Evolutionary conservation across 1,140 invertebrate species (phyloP), one percentile per base, ranked within the genome.

Genomic region (Oncopeltus fasciatus): DNA sequence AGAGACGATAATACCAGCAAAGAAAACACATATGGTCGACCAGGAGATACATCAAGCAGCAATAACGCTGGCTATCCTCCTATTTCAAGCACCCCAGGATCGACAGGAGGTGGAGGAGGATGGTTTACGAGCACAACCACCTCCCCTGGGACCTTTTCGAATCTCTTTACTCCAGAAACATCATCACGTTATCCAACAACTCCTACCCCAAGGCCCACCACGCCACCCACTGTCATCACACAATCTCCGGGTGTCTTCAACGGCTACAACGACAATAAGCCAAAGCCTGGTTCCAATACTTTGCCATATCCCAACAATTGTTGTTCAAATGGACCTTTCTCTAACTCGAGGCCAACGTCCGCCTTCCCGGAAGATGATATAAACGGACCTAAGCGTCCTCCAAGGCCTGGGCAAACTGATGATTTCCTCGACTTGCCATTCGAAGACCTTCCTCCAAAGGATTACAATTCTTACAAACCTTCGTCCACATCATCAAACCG

Each of bases 371-470:
- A 63, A 51, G 62, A 64, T 33, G 59, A 64, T 27, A 58, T 49
- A 1, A 44, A 56, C 31, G 27, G 44, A 31, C 62, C 62, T 11
- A n/a, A 18, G 2, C 57, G 57, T 8, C 57, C 57, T 38, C 46
- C 57, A 53, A 18, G 20, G 1, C 20, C 14, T 16, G 18, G 18
- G 26, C 20, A 14, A 18, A 53, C 49, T 3, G 62, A 66, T 33
- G 60, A 64, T 24, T 67, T 67, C 49, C 60, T 67, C 21, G 28
- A 64, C n/a, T 62, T 24, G 26, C 61, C 64, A n/a, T 67, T 65
- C 47, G 49, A 57, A n/a, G 44, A 59, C 21, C 49, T 67, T 38
- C 64, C 66, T 3, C 59, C 33, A 2, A 59, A 59, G 51, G 46
- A 47, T 16, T 44, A 44, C 16, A 20, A 33, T 18, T 33, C 29